Conservation (phyloP, 2,113 vertebrate species). For the Anser cygnoides region DNA sequence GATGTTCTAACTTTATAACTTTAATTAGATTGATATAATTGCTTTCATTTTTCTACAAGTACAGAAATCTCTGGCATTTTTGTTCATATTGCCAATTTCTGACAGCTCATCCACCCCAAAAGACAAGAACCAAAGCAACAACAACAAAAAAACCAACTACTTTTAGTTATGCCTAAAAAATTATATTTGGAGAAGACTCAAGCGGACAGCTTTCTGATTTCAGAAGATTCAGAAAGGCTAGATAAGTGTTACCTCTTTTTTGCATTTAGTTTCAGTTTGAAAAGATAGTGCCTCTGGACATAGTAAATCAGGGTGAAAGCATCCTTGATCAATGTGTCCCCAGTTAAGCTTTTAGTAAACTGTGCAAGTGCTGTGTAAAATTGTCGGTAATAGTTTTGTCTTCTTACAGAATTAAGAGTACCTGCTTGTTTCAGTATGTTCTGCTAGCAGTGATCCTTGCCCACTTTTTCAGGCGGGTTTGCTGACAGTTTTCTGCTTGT, state of each 20-base stretch:
- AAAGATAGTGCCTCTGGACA: background rate
- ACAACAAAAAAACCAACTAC: too few relatives aligned
- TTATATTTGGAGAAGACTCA: background rate
- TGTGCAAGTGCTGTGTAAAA: background rate
- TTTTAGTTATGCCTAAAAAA: background rate
- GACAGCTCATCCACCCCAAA: background rate
- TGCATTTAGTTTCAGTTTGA: background rate
- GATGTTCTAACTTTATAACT: background rate
- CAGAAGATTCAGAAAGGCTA: background rate
- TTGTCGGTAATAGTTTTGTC: background rate
- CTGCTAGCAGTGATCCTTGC: background rate
- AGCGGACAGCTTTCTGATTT: background rate
- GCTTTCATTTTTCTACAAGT: background rate
- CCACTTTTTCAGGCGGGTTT: background rate
- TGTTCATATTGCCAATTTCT: background rate
- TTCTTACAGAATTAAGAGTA: background rate
- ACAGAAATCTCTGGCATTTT: background rate
- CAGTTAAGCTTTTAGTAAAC: background rate
- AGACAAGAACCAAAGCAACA: background rate
- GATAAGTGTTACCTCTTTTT: background rate
- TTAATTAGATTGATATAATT: background rate
- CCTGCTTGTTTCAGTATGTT: background rate
- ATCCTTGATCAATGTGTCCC: background rate
- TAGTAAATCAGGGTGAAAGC: background rate
- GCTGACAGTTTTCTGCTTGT: background rate